Percentiles rank a stretch among this genome's conserved stretches.
Evolutionary conservation across 2,888 invertebrate species (phyloP).

Genomic region (Dexiosoma caninum): DNA sequence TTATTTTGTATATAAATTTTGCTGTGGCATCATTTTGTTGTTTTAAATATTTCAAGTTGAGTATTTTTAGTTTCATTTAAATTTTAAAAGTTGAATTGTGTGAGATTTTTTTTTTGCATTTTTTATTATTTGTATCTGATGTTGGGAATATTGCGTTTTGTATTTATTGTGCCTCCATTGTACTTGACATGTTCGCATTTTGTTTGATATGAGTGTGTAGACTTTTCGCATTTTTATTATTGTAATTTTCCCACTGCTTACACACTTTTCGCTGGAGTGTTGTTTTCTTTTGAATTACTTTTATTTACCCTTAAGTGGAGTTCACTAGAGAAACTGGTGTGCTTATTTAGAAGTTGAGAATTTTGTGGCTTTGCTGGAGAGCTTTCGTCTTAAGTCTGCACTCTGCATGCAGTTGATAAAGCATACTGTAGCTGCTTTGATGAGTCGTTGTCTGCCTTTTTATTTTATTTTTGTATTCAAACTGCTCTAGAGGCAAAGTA

Average conservation of each 20-base stretch:
- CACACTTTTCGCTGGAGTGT: not conserved
- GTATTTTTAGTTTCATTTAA: not conserved
- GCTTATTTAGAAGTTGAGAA: not conserved
- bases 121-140: not conserved
- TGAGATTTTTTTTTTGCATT: conserved; percentile 30
- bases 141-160: conserved; percentile 33
- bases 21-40: not conserved
- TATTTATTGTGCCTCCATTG: conserved; percentile 25
- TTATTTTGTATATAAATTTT: not conserved
- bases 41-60: not conserved
- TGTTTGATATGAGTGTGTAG: not conserved
- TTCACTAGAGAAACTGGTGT: not conserved
- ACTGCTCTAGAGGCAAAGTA: conserved; percentile 14
- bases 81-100: conserved; percentile 13
- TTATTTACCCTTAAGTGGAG: not conserved
- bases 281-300: no score
- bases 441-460: conserved; percentile 2
- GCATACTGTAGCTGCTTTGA: not conserved
- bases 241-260: not conserved
- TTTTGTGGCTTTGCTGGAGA: not conserved
- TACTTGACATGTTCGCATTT: conserved; percentile 58
- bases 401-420: not conserved
- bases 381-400: not conserved
- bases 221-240: not conserved
- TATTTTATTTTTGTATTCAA: not conserved